Percentiles rank a stretch among this genome's conserved stretches.
Conservation (phyloP, 2,888 invertebrate species). For the Drosophila limbata region DNA sequence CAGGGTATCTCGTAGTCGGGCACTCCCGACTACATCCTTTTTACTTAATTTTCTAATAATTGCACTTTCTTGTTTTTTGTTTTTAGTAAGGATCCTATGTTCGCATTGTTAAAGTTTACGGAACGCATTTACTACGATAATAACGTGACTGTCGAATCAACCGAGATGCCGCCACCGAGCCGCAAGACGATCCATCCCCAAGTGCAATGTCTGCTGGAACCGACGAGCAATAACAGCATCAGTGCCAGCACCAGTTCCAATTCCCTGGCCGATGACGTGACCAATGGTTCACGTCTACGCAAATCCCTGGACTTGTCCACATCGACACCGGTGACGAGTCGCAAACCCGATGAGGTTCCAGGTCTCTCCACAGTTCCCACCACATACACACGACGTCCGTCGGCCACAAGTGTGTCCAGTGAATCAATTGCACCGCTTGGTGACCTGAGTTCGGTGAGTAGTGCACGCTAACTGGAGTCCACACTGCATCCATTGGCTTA, state of each 20-base stretch:
- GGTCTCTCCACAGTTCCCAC: not conserved
- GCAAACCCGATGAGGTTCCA: slow-evolving; percentile 20
- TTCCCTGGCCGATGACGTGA: slow-evolving; percentile 7
- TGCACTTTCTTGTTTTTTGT: not conserved
- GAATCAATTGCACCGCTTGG: slow-evolving; percentile 55
- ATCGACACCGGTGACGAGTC: slow-evolving; percentile 74
- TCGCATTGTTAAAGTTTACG: slow-evolving; percentile 81
- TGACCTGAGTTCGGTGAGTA: slow-evolving; percentile 76
- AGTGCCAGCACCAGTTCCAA: slow-evolving; percentile 2
- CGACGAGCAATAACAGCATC: not conserved
- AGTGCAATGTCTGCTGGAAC: not conserved
- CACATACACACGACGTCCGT: slow-evolving; percentile 15
- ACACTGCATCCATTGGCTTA: not conserved
- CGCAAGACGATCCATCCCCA: not conserved
- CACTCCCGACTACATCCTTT: not conserved
- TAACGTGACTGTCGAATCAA: not conserved
- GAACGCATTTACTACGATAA: slow-evolving; percentile 69
- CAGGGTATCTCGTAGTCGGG: not conserved
- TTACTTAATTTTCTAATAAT: not conserved
- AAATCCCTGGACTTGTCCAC: slow-evolving; percentile 71
- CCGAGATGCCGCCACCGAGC: slow-evolving; percentile 58
- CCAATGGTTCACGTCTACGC: slow-evolving; percentile 24
- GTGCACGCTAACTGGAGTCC: not conserved
- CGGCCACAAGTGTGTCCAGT: not conserved
- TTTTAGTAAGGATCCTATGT: slow-evolving; percentile 83